Conservation (phyloP, 2,888 invertebrate genomes). For the Himalopsyche anomala region DNA sequence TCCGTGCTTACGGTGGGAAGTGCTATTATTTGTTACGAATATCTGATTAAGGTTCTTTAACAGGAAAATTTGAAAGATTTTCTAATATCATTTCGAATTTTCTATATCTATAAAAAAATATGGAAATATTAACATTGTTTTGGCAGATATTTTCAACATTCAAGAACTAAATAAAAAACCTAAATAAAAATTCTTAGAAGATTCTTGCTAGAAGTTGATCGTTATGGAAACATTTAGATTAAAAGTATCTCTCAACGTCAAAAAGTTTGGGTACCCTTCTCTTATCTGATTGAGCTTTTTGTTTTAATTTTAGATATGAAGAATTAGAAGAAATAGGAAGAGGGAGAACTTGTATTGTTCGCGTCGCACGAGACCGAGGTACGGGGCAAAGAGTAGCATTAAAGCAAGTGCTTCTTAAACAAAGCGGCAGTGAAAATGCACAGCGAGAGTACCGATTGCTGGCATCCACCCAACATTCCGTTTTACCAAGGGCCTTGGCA, state of each 20-base stretch:
- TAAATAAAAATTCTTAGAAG: no score
- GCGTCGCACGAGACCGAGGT: slow-evolving; percentile 84
- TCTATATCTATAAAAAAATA: no score
- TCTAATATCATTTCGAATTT: no score
- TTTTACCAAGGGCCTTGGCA: slow-evolving; percentile 84
- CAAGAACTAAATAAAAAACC: no score
- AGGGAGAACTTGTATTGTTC: slow-evolving; percentile 84
- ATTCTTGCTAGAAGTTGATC: no score
- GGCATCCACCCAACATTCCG: slow-evolving; percentile 82
- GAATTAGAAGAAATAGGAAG: slow-evolving; percentile 83
- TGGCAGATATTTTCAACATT: no score
- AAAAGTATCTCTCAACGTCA: no score
- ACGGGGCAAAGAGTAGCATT: slow-evolving; percentile 87
- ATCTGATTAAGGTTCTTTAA: no score
- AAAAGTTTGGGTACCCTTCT: slow-evolving; percentile 6
- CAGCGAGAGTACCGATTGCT: slow-evolving; percentile 84
- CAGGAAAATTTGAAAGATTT: no score
- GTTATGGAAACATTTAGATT: not conserved
- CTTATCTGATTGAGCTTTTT: not conserved
- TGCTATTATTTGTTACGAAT: no score
- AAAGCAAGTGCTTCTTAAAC: slow-evolving; percentile 82
- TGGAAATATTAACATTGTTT: no score
- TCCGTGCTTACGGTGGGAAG: no score
- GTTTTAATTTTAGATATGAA: slow-evolving; percentile 76
- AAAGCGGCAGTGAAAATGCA: slow-evolving; percentile 77